Conservation (phyloP, 2,888 invertebrate species). For the Ormyrus rosae region DNA sequence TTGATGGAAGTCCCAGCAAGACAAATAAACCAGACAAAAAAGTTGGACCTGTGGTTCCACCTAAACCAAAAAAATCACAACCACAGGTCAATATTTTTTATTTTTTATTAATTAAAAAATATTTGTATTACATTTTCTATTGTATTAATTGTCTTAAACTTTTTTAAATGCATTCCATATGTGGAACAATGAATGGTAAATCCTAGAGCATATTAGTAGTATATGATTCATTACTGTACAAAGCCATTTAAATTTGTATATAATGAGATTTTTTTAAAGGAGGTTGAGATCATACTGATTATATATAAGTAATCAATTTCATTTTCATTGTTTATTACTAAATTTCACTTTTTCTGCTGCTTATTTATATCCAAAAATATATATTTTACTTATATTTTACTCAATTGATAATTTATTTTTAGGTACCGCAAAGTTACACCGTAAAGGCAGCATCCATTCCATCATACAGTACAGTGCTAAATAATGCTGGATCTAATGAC, state of each 20-base stretch:
- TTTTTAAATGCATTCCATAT: constrained; percentile 31
- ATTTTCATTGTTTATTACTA: too few species aligned
- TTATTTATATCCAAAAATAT: neutral
- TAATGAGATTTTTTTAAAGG: too few species aligned
- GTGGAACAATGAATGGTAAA: constrained; percentile 41
- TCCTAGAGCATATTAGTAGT: constrained; percentile 21
- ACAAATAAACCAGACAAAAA: constrained; percentile 77
- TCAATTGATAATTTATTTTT: constrained; percentile 64
- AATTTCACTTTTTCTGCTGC: neutral
- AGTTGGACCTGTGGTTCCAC: constrained; percentile 87
- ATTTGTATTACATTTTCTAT: constrained; percentile 29
- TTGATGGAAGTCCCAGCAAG: constrained; percentile 74
- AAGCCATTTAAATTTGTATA: too few species aligned
- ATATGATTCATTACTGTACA: too few species aligned
- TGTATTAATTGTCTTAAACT: constrained; percentile 3
- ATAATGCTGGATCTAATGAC: constrained; percentile 74
- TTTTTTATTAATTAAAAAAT: constrained; percentile 32
- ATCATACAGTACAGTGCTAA: constrained; percentile 84
- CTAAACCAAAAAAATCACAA: constrained; percentile 83
- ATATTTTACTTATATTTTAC: constrained; percentile 3
- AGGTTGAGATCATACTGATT: too few species aligned
- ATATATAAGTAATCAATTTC: too few species aligned
- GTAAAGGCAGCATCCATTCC: constrained; percentile 85
- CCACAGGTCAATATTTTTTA: constrained; percentile 76
- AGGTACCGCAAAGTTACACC: constrained; percentile 87